Evolutionary conservation across 1,140 invertebrate species (phyloP).

Genomic region (Ooceraea biroi): DNA sequence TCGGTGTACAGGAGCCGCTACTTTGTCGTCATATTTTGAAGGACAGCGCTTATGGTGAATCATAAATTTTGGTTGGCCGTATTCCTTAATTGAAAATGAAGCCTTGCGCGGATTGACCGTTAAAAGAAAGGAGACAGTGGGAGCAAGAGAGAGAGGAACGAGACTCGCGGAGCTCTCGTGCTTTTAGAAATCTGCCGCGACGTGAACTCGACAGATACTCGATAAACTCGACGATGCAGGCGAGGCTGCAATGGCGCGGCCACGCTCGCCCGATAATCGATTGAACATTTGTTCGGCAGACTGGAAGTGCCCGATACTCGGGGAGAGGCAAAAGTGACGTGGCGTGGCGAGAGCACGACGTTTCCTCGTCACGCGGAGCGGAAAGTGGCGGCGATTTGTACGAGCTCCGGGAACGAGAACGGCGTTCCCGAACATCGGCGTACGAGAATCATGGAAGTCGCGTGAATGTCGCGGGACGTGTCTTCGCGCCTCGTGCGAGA

Average conservation of each 20-base stretch:
- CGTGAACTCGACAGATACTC: slow-evolving; percentile 41
- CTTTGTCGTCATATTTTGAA: slow-evolving; percentile 3
- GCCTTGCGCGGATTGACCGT: slow-evolving; percentile 18
- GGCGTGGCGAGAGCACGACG: slow-evolving; percentile 10
- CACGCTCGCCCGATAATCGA: slow-evolving; percentile 66
- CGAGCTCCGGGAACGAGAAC: slow-evolving; percentile 23
- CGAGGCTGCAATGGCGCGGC: slow-evolving; percentile 48
- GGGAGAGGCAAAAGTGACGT: slow-evolving; percentile 42
- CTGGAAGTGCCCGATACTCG: slow-evolving; percentile 66
- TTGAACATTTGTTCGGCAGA: slow-evolving; percentile 54
- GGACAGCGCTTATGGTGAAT: not conserved
- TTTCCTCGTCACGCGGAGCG: slow-evolving; percentile 49
- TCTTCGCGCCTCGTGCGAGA: not conserved
- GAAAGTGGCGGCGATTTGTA: slow-evolving; percentile 52
- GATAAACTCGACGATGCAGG: slow-evolving; percentile 66
- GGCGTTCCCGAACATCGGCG: slow-evolving; percentile 17
- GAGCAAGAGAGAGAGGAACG: no score
- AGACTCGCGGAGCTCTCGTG: slow-evolving; percentile 24
- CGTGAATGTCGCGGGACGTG: not conserved
- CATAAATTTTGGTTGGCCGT: slow-evolving; percentile 26
- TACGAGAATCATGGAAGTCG: slow-evolving; percentile 17
- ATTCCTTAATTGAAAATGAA: slow-evolving; percentile 48
- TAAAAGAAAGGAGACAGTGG: slow-evolving; percentile 28
- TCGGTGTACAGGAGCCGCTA: not conserved
- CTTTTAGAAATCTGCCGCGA: slow-evolving; percentile 55